Evolutionary conservation across 2,888 invertebrate species (phyloP), one percentile per base, ranked within the genome.

Genomic region (Reticulitermes lucifugus): DNA sequence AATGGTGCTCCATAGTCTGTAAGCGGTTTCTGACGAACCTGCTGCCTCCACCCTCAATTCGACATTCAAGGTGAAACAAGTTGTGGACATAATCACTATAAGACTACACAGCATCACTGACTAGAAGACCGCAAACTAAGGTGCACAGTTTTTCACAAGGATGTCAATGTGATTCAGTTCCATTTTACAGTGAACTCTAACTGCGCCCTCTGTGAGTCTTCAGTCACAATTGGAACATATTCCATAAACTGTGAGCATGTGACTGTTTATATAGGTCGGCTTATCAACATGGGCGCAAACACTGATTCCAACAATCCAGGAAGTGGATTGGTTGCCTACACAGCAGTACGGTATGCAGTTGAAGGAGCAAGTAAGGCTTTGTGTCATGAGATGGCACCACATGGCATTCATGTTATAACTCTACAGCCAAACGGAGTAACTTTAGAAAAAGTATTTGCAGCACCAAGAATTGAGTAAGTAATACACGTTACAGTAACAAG

Each of bases 311-410:
- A 85, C 25, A 82, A 14, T 29, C 46, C 73, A 55, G 60, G 80
- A 46, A 71, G 84, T 55, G 89, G 89, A 12, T 88, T 89, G 70
- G 90, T 89, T 79, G 90, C 90, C 0, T 90, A 89, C 86, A 90
- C 90, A 0, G 94, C 94, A 0, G 94, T 94, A 0, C 93, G 95
- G 65, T 95, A 95, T 90, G 96, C 96, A 12, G 96, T 96, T 25
- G 96, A 96, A 91, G 96, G 96, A 85, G 96, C 96, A 9, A 95
- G 95, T 86, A 93, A 94, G 59, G 96, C 96, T 10, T 90, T 96
- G 86, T 92, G 95, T 59, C 92, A 94, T 75, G 95, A 96, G 88
- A 91, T 96, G 87, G 93, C 93, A 84, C 93, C 95, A 6, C 93
- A 94, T 86, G 94, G 95, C 21, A 93, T 97, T 85, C 94, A 94